These are phyloP conservation scores for Parnassius smintheus DNA, from an alignment of 2,888 invertebrate species.

Conservation along the genomic window DNA sequence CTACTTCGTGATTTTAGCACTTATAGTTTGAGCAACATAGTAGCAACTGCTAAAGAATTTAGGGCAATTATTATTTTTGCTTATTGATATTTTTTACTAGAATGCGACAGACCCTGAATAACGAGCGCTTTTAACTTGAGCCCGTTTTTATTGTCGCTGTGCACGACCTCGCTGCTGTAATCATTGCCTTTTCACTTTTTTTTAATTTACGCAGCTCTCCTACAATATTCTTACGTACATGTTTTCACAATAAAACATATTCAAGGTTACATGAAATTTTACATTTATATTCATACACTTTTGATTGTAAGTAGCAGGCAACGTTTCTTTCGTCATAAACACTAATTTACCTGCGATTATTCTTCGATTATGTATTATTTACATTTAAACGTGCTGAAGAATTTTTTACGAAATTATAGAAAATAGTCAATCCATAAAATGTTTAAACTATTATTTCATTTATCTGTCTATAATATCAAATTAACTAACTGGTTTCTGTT, in stretches of 20 bases:
- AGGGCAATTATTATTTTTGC: conserved; percentile 7
- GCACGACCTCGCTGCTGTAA: conserved; percentile 46
- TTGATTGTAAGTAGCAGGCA: conserved; percentile 6
- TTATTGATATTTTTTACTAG: neutral
- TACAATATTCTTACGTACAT: conserved; percentile 45
- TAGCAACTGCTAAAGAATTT: neutral
- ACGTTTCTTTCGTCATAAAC: conserved; percentile 12
- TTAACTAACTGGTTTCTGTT: too few species aligned
- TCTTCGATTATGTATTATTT: neutral
- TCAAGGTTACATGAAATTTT: conserved; percentile 36
- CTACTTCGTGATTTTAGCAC: neutral
- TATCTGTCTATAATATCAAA: too few species aligned
- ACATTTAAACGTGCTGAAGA: too few species aligned
- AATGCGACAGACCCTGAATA: conserved; percentile 12
- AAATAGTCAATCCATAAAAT: too few species aligned
- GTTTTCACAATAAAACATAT: conserved; percentile 27
- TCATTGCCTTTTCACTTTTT: conserved; percentile 55
- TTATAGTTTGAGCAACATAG: neutral
- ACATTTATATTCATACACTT: conserved; percentile 21
- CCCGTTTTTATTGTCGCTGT: conserved; percentile 46
- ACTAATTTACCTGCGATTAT: conserved; percentile 7
- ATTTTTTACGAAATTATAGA: too few species aligned
- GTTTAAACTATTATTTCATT: too few species aligned
- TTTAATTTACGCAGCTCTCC: conserved; percentile 32
- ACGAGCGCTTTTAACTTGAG: conserved; percentile 10